Percentiles rank a stretch among this genome's conserved stretches.
Conservation (phyloP, 2,888 invertebrate species). For the Nephrotoma guestfalica region DNA sequence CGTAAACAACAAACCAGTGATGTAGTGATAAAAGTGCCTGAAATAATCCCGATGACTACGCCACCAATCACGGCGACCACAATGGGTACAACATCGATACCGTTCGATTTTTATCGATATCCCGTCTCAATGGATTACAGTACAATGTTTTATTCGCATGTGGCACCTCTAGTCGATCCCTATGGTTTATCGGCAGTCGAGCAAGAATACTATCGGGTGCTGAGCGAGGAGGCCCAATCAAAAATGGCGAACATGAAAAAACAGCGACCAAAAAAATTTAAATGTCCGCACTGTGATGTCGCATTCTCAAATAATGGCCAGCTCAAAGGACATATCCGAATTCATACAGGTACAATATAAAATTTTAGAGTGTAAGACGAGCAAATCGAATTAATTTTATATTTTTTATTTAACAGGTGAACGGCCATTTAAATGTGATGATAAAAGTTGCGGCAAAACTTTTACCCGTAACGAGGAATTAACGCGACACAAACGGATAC, state of each 20-base stretch:
- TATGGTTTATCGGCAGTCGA: slow-evolving; percentile 37
- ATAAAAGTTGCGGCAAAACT: slow-evolving; percentile 71
- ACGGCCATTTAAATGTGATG: slow-evolving; percentile 76
- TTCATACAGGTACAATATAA: slow-evolving; percentile 58
- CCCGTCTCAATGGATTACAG: neutral
- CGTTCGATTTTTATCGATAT: neutral
- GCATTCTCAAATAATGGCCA: slow-evolving; percentile 92
- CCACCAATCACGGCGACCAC: slow-evolving; percentile 6
- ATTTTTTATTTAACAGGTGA: slow-evolving; percentile 42
- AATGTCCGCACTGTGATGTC: slow-evolving; percentile 78
- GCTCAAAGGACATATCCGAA: slow-evolving; percentile 78
- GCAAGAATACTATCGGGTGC: slow-evolving; percentile 50
- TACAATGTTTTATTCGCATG: slow-evolving; percentile 6
- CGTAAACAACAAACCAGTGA: slow-evolving; percentile 25
- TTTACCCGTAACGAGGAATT: slow-evolving; percentile 86
- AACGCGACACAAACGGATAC: slow-evolving; percentile 81
- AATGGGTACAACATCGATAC: slow-evolving; percentile 17
- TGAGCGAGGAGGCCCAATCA: slow-evolving; percentile 55
- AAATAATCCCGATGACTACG: slow-evolving; percentile 12
- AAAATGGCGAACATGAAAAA: slow-evolving; percentile 53
- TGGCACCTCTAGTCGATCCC: slow-evolving; percentile 19
- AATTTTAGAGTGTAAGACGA: slow-evolving; percentile 6
- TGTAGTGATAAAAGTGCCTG: slow-evolving; percentile 5
- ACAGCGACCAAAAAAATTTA: slow-evolving; percentile 78
- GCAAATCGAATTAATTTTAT: neutral